phyloP scores from a whole-genome alignment of 2,113 vertebrate genomes.

The Chiloscyllium plagiosum region DNA sequence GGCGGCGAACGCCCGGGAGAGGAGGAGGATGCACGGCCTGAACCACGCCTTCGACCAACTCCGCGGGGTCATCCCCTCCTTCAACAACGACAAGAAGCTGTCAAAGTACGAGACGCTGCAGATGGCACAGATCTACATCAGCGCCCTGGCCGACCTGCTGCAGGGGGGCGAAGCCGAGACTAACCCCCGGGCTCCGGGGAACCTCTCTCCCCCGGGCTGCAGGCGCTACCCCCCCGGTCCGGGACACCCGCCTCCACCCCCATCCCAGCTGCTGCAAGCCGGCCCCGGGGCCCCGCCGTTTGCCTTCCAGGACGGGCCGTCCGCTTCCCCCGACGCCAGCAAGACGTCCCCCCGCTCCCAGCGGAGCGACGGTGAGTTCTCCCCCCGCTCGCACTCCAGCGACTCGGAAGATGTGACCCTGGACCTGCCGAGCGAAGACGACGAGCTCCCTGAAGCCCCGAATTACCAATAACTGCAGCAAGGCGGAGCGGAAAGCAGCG shows the following conservation, averaged over 20 bases:
- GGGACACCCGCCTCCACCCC: slow-evolving; percentile 58
- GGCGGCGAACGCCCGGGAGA: slow-evolving; percentile 85
- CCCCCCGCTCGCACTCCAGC: slow-evolving; percentile 90
- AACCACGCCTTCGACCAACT: slow-evolving; percentile 94
- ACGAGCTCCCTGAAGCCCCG: slow-evolving; percentile 53
- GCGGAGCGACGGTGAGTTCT: slow-evolving; percentile 91
- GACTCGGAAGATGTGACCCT: slow-evolving; percentile 83
- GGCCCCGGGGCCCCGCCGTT: too few relatives aligned
- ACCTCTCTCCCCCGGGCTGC: slow-evolving; percentile 27
- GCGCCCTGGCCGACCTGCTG: slow-evolving; percentile 82
- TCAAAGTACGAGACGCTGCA: slow-evolving; percentile 96
- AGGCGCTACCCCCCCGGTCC: slow-evolving; percentile 43
- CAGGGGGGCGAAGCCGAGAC: slow-evolving; percentile 47
- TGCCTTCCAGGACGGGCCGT: slow-evolving; percentile 51
- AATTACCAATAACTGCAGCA: slow-evolving; percentile 10
- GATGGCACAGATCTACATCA: slow-evolving; percentile 98
- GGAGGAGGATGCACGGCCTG: slow-evolving; percentile 87
- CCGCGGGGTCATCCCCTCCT: slow-evolving; percentile 88
- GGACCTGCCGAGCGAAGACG: slow-evolving; percentile 65
- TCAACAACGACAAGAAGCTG: slow-evolving; percentile 95
- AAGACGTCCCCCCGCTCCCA: slow-evolving; percentile 80
- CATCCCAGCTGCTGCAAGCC: slow-evolving; percentile 49
- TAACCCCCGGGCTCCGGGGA: slow-evolving; percentile 28
- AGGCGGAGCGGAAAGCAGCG: not conserved
- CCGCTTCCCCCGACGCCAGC: slow-evolving; percentile 58